Evolutionary conservation across 2,113 vertebrate species (phyloP).

Genomic region (Barnardius zonarius): DNA sequence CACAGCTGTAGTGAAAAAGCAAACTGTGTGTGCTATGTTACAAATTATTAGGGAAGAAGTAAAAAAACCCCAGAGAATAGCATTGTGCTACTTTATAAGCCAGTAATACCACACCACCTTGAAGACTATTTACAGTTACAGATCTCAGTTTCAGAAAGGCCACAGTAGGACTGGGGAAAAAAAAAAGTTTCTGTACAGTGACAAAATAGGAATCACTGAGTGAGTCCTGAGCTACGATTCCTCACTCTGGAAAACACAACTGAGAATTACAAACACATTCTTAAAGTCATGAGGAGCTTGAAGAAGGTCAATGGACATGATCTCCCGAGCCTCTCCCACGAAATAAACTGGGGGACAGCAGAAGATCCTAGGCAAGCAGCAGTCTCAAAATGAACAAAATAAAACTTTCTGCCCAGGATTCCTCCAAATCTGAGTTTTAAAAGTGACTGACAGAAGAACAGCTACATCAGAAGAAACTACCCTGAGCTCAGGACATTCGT

Average conservation of each 20-base stretch:
- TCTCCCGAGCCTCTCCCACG: not conserved
- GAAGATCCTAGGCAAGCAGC: not conserved
- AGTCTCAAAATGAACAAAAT: not conserved
- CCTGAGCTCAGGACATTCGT: not conserved
- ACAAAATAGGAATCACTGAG: not conserved
- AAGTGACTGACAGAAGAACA: not conserved
- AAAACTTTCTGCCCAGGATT: not conserved
- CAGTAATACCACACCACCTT: not conserved
- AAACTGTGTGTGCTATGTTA: not conserved
- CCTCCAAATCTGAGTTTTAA: not conserved
- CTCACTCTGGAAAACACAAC: not conserved
- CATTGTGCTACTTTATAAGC: not conserved
- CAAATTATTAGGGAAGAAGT: not conserved
- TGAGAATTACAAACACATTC: not conserved
- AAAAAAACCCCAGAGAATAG: not conserved
- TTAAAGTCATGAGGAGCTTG: not conserved
- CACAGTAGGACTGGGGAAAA: not conserved
- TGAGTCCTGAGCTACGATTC: not conserved
- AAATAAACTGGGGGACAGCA: not conserved
- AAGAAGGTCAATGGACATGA: not conserved
- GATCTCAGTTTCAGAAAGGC: not conserved
- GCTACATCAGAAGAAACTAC: not conserved
- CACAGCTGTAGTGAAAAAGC: not conserved
- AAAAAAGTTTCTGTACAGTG: not conserved
- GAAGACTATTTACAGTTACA: not conserved